Base-by-base conservation (phyloP, 2,797 vertebrate genomes). In the Peromyscus attwateri region DNA sequence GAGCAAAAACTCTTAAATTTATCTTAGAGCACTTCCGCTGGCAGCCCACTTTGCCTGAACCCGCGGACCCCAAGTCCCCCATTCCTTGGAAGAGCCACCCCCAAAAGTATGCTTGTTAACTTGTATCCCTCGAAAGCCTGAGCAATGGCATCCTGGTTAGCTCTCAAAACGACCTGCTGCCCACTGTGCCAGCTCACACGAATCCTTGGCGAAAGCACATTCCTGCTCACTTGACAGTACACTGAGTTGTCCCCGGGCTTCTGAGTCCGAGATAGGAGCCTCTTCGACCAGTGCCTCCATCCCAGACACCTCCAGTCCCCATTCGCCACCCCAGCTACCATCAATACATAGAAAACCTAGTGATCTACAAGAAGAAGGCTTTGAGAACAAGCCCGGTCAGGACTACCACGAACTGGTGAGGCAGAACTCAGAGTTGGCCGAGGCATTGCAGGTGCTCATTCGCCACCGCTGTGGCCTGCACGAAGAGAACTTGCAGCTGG, bases 1-100 rank as follows among this genome's bases (percentile, higher is more conserved):
- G 99, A 99, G 97, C 99, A 99, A 83, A 98, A 98, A 96, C 97
- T 99, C 91, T 99, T 91, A 99, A 98, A 97, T 99, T 99, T 97
- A 98, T 99, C 93, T 98, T 99, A 68, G 98, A 99, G 79, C 98
- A 98, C 82, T 98, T 98, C 73, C 98, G 98, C 76, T 98, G 97
- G 96, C 96, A 97, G n/a, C 94, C 97, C 12, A 71, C n/a, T 55
- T 71, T 97, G 55, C 12, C 96, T 0, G 43, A 4, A 29, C 1
- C 37, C 21, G 27, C 5, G 0, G 76, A 27, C 27, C 7, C 14
- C 92, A 66, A 49, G 25, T 31, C 2, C 8, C 11, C 29, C 82
- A 19, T 29, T 25, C 82, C 29, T 55, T 55, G 2, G 79, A 93
- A 94, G 81, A 80, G 2, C 75, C 2, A 27, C 60, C 31, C 9